Evolutionary conservation across 2,888 invertebrate species (phyloP), one percentile per base, ranked within the genome.

Genomic region (Leptura quadrifasciata): DNA sequence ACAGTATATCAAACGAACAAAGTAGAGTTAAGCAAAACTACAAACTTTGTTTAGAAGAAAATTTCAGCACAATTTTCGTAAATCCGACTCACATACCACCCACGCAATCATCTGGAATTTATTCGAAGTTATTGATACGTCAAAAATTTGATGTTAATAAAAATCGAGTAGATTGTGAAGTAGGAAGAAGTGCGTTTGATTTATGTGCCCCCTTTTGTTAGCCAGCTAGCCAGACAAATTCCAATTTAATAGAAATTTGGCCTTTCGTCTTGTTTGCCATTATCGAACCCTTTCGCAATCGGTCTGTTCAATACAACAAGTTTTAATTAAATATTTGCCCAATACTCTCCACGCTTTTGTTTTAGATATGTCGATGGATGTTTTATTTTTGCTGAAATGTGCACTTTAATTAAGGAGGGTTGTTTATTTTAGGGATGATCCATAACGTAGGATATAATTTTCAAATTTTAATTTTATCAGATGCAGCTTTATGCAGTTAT

Each of bases 191-290:
- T n/a, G 15, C 17, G 39, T 63, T 63, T 63, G 63, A 35, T 35
- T 63, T 39, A 63, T 63, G 9, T 39, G 35, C 31, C 10, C 39
- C 35, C 39, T 31, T 63, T 39, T 63, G 10, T 31, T 60, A 8
- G 18, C 17, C 12, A 31, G 17, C 12, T 63, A n/a, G 39, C 63
- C 63, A 63, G 31, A 63, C 63, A 63, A 63, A 63, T 39, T 63
- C 63, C 63, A 39, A 63, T 63, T 63, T 63, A 63, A 63, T 39
- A 63, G 63, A 63, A 63, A 63, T 63, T 63, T 31, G 63, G 20
- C 31, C 63, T 31, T 63, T 39, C 47, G 47, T 57, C 57, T 57
- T 57, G 63, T 63, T 63, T 63, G 63, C 63, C 63, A 18, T 39
- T 39, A 63, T 63, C 10, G 63, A 31, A 39, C 31, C 63, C 63